A percentile compares a stretch with the other conserved stretches of the same genome.
Conservation (phyloP, 2,888 invertebrate species). For the Sminthurinus aureus region DNA sequence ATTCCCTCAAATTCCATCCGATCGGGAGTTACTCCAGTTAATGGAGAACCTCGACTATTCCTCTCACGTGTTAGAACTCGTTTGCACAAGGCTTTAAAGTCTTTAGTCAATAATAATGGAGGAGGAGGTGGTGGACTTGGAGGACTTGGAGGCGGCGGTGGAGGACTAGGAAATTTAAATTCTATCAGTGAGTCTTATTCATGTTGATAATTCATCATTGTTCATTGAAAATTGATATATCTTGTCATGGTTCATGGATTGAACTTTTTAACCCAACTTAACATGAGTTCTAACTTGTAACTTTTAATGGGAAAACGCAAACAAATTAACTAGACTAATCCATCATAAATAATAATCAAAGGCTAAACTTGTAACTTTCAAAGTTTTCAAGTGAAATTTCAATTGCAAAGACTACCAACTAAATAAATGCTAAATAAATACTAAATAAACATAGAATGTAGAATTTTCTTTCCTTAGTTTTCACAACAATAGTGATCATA, state of each 20-base stretch:
- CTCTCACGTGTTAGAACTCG: constrained; percentile 44
- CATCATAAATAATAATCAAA: too few species aligned
- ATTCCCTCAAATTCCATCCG: constrained; percentile 39
- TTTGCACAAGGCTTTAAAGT: constrained; percentile 44
- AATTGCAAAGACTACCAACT: too few species aligned
- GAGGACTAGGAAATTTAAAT: background rate
- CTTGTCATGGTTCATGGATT: background rate
- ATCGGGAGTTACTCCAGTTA: constrained; percentile 14
- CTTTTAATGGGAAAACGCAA: background rate
- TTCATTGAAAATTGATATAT: background rate
- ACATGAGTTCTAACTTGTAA: background rate
- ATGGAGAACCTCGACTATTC: constrained; percentile 52
- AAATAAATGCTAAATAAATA: too few species aligned
- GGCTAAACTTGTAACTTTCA: too few species aligned
- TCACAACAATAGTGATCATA: too few species aligned
- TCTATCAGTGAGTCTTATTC: background rate
- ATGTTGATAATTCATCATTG: background rate
- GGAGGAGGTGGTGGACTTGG: constrained; percentile 22
- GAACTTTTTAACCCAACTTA: background rate
- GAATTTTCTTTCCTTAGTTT: too few species aligned
- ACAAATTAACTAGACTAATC: background rate
- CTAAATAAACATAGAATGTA: too few species aligned
- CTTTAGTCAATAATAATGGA: constrained; percentile 13
- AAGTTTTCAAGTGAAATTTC: too few species aligned
- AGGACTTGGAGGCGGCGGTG: constrained; percentile 7